Conservation (phyloP, 1,140 invertebrate genomes). For the Ceratosolen solmsi region DNA sequence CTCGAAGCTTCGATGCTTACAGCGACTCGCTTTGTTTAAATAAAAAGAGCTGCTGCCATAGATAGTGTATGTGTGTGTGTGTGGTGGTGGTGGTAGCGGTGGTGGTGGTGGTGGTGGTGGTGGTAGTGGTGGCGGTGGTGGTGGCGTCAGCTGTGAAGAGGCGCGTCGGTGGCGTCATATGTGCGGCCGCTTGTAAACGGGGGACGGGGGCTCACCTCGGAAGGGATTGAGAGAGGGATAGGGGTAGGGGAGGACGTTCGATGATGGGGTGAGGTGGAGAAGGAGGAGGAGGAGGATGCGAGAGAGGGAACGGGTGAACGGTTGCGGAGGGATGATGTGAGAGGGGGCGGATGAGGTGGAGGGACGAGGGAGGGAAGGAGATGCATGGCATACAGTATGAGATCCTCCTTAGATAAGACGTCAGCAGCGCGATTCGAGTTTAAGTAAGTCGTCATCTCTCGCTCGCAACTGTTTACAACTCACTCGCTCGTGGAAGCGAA, state of each 20-base stretch:
- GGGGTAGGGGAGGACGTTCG: too few species aligned
- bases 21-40: neutral
- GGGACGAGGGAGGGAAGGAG: conserved; percentile 3
- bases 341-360: too few species aligned
- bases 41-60: neutral
- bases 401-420: conserved; percentile 30
- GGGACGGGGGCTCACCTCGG: conserved; percentile 51
- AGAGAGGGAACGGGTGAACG: neutral
- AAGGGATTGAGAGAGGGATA: too few species aligned
- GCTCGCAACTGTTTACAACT: conserved; percentile 27
- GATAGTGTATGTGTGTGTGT: too few species aligned
- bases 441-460: conserved; percentile 34
- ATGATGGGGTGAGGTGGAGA: neutral
- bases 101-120: too few species aligned
- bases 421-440: conserved; percentile 18
- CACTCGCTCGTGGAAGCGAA: neutral
- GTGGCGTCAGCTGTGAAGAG: conserved; percentile 33
- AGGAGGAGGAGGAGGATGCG: neutral
- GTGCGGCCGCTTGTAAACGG: neutral
- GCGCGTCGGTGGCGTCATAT: conserved; percentile 14
- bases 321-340: too few species aligned
- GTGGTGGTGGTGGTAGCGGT: too few species aligned
- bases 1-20: conserved; percentile 9
- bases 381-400: neutral
- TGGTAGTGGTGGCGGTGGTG: neutral